A percentile compares a stretch with the other conserved stretches of the same genome.
phyloP scores from a whole-genome alignment of 1,140 invertebrate species.

The Drosophila sp. region DNA sequence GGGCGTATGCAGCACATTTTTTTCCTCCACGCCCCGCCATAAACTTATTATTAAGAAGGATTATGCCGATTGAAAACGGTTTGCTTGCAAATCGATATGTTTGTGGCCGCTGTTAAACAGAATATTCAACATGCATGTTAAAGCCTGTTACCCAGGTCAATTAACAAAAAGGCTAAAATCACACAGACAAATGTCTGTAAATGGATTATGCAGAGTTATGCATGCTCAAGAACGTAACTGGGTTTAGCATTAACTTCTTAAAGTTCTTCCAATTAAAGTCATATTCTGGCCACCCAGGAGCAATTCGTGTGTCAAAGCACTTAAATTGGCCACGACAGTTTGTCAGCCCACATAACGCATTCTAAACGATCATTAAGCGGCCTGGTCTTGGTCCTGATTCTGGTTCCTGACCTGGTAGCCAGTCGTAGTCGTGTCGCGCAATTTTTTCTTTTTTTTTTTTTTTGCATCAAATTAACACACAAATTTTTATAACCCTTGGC shows the following conservation, averaged over 20 bases:
- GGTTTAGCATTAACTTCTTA: not conserved
- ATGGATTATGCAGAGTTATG: no score
- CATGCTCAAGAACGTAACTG: not conserved
- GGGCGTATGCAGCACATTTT: slow-evolving; percentile 18
- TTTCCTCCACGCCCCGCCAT: slow-evolving; percentile 10
- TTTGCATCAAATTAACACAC: slow-evolving; percentile 79
- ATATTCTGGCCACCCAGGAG: not conserved
- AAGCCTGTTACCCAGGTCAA: not conserved
- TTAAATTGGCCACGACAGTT: slow-evolving; percentile 26
- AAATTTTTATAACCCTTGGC: slow-evolving; percentile 69
- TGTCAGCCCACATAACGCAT: slow-evolving; percentile 50
- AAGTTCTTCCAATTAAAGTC: not conserved
- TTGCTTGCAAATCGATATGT: not conserved
- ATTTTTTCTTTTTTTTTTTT: slow-evolving; percentile 33
- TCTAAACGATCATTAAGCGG: slow-evolving; percentile 65
- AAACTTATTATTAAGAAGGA: slow-evolving; percentile 39
- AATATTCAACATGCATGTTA: slow-evolving; percentile 28
- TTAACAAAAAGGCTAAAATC: no score
- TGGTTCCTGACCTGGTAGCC: not conserved
- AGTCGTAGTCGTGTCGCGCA: slow-evolving; percentile 59
- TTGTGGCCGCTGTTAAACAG: not conserved
- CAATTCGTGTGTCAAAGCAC: slow-evolving; percentile 41
- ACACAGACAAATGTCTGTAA: no score
- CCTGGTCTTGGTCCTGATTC: not conserved
- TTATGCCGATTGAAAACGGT: slow-evolving; percentile 7